Base-by-base conservation (phyloP, 2,888 invertebrate species). In the Zootermopsis nevadensis region DNA sequence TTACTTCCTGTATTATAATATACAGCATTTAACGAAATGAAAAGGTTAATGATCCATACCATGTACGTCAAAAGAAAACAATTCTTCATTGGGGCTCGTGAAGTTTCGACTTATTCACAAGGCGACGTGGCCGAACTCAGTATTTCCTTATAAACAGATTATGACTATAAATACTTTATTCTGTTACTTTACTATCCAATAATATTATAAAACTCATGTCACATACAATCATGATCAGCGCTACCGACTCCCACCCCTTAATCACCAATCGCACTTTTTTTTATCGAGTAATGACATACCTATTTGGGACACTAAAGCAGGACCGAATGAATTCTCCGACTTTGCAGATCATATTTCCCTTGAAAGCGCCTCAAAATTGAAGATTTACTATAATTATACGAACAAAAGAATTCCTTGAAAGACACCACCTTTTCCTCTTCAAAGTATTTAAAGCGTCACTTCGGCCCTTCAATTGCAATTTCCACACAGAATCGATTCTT, bases 221-320 rank as follows among this genome's bases (percentile, higher is more conserved):
- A 74, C 74, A 8, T 74, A 38, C 12, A 38, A 74, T 38, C 74
- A 38, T 12, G 38, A 74, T 4, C 33, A 74, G 74, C n/a, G 74
- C 7, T 74, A 74, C 38, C 76, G 38, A 35, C 82, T 67, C 55
- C 76, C 35, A 55, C 77, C 76, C 76, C 35, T 77, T 60, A 77
- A 82, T 35, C 38, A 76, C 31, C 82, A 76, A 77, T 72, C 74
- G 19, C 77, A 38, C 74, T 81, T 55, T 77, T 82, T 82, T 82
- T 82, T 72, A 42, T 77, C 38, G 27, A 31, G 60, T 82, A 82
- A 82, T 82, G 82, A 82, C 82, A 82, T 82, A 74, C 66, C 82
- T 82, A 67, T 82, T 76, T 77, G 60, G 76, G 77, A 31, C 55
- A 82, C 76, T 82, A 76, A 76, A 48, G 72, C 33, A 74, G 42